phyloP scores from a whole-genome alignment of 2,888 invertebrate genomes.

The Rhabditoides inermis region DNA sequence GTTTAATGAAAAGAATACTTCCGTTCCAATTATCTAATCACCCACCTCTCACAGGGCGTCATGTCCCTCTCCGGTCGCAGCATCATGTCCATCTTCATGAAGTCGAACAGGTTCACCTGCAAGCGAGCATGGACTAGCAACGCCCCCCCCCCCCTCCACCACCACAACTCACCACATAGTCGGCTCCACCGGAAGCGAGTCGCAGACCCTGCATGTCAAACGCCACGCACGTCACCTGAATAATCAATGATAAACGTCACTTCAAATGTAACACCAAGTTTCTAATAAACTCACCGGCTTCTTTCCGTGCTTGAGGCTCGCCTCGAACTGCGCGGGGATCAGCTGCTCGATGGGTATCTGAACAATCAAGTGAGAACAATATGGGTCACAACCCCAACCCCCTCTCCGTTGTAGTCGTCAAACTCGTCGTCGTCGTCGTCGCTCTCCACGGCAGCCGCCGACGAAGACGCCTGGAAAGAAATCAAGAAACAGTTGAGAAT shows the following conservation, averaged over 20 bases:
- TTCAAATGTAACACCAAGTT: no score
- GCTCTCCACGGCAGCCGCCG: constrained; percentile 1
- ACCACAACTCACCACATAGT: no score
- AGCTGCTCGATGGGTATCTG: constrained; percentile 53
- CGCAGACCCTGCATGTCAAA: constrained; percentile 90
- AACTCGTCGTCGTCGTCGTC: constrained; percentile 52
- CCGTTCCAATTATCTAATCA: no score
- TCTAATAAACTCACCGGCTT: constrained; percentile 66
- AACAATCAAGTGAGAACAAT: constrained; percentile 3
- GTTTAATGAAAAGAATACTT: no score
- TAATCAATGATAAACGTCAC: no score
- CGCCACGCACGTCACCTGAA: constrained; percentile 67
- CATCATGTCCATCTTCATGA: constrained; percentile 83
- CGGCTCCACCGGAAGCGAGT: constrained; percentile 79
- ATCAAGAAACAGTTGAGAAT: not conserved
- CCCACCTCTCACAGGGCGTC: constrained; percentile 39
- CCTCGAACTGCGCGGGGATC: constrained; percentile 60
- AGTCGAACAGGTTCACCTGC: constrained; percentile 88
- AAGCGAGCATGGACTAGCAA: no score
- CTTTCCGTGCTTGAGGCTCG: constrained; percentile 76
- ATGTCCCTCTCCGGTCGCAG: constrained; percentile 60
- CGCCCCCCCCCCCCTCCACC: no score
- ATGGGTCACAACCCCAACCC: not conserved
- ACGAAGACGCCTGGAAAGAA: not conserved
- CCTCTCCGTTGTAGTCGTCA: constrained; percentile 25